phyloP scores from a whole-genome alignment of 2,888 invertebrate species.

The Nomada lathburiana region DNA sequence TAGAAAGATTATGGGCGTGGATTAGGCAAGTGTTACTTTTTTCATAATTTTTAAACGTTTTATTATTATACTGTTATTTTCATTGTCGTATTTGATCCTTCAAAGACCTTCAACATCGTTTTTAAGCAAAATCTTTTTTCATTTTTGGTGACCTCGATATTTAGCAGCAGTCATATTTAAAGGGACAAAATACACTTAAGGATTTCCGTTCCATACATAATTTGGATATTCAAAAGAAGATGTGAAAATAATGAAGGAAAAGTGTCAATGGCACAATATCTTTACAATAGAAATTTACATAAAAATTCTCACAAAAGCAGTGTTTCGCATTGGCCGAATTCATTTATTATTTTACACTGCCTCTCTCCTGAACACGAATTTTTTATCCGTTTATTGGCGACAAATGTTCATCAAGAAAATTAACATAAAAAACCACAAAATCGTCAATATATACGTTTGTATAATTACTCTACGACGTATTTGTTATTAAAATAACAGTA shows the following conservation, averaged over 20 bases:
- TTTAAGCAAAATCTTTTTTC: not conserved
- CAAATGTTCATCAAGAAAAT: not conserved
- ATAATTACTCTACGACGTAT: not conserved
- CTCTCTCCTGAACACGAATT: not conserved
- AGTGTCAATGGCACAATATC: conserved; percentile 22
- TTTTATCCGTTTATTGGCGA: not conserved
- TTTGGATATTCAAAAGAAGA: not conserved
- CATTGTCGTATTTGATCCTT: not conserved
- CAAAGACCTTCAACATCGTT: not conserved
- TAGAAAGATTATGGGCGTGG: not conserved
- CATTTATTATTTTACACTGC: not conserved
- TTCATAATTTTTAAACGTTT: not conserved
- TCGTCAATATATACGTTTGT: not conserved
- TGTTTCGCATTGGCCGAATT: conserved; percentile 5
- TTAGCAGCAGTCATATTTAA: too few species aligned
- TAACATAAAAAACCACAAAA: not conserved
- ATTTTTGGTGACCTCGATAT: too few species aligned
- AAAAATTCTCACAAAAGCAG: conserved; percentile 19
- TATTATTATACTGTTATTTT: not conserved
- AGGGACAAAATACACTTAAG: not conserved
- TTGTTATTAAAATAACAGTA: not conserved
- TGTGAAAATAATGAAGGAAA: conserved; percentile 26
- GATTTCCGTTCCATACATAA: not conserved
- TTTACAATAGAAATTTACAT: conserved; percentile 38
- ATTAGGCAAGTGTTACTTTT: not conserved